Conservation (phyloP, 2,113 vertebrate genomes). For the Symphodus melops region DNA sequence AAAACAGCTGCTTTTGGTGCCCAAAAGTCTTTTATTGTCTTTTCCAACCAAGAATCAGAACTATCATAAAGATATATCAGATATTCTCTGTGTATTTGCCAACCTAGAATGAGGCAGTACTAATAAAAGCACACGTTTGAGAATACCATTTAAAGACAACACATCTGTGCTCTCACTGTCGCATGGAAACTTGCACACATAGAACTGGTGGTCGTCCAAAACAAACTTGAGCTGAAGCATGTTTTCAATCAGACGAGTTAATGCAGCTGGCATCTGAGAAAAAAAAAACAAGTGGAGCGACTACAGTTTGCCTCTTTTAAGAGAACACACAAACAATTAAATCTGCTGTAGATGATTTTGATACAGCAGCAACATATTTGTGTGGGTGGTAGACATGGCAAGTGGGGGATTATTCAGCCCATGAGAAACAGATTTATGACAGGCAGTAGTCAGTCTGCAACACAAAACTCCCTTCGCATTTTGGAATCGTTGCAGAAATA, state of each 20-base stretch:
- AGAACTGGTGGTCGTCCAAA: conserved; percentile 9
- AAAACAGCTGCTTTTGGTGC: no score
- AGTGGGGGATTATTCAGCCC: conserved; percentile 51
- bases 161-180: not conserved
- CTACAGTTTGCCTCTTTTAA: conserved; percentile 55
- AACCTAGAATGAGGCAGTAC: no score
- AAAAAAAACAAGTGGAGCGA: conserved; percentile 33
- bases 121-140: no score
- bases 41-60: no score
- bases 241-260: conserved; percentile 50
- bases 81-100: no score
- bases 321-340: conserved; percentile 56
- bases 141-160: not conserved
- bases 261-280: conserved; percentile 25
- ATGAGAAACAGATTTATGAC: conserved; percentile 67
- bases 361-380: conserved; percentile 62
- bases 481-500: conserved; percentile 23
- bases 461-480: conserved; percentile 44
- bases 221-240: conserved; percentile 9
- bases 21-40: no score
- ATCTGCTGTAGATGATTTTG: conserved; percentile 45
- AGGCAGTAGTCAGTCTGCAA: conserved; percentile 56
- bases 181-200: not conserved
- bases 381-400: conserved; percentile 65
- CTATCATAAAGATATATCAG: no score